Base-by-base conservation (phyloP, 2,113 vertebrate genomes). In the Cheirogaleus medius region DNA sequence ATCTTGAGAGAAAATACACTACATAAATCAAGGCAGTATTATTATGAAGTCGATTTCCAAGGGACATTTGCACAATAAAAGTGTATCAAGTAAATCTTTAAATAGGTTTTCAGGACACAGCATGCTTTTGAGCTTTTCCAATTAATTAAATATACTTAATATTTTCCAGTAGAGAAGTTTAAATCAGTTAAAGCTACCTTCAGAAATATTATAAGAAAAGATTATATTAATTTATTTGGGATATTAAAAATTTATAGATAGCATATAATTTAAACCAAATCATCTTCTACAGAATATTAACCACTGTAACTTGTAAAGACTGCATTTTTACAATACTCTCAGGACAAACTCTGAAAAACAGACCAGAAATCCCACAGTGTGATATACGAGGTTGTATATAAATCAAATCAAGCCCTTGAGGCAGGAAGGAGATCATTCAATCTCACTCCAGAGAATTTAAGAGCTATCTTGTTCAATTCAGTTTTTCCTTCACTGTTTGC, bases 51-150 rank as follows among this genome's bases (percentile, higher is more conserved):
- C 6, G 8, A 42, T 74, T 87, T 87, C 78, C n/a, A 92, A 90
- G 42, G 18, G 3, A 37, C 6, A 68, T n/a, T 95, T 94, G n/a
- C 15, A 54, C 17, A 92, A 44, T 87, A 81, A 64, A 96, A 37
- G 6, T 84, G 74, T 84, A 92, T 83, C 44, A 84, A 69, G 23
- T 84, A 94, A 71, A 74, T 80, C 9, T 91, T 85, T 95, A 73
- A 77, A 34, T 82, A 78, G 3, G 5, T 83, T 92, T 88, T 88
- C 18, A 60, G 23, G n/a, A 71, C 6, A 86, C 47, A 83, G 18
- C 1, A 0, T 78, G 69, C n/a, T 91, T 76, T 91, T 73, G 14
- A 95, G 66, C 13, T 86, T 95, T 92, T 83, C 9, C 10, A 87
- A 37, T 76, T 94, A 74, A 90, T 91, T 86, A 82, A 86, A 82